These are phyloP conservation scores for Carcinoscorpius rotundicauda DNA, from an alignment of 1,140 invertebrate species.

Conservation along the genomic window DNA sequence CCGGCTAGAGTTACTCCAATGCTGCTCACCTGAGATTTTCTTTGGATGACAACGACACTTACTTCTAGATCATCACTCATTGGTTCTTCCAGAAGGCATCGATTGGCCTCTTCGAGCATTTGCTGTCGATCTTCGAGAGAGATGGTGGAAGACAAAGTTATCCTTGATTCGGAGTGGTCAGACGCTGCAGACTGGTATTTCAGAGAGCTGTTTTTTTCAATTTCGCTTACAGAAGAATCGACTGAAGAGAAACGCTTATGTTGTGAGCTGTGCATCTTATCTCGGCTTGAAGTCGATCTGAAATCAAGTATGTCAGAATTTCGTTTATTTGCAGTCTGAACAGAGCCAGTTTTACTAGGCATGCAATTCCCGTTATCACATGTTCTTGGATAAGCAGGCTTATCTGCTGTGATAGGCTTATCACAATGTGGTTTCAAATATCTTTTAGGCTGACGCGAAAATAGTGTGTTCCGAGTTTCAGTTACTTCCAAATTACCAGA, in stretches of 20 bases:
- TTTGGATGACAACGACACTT: not conserved
- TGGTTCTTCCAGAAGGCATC: constrained; percentile 42
- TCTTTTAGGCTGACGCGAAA: too few species aligned
- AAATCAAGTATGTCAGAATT: not conserved
- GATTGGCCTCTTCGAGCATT: constrained; percentile 48
- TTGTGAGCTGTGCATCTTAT: not conserved
- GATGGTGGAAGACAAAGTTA: constrained; percentile 48
- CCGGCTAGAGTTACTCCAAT: constrained; percentile 76
- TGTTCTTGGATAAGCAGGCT: too few species aligned
- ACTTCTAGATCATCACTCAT: not conserved
- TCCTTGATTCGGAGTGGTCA: constrained; percentile 47
- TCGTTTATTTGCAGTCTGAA: not conserved
- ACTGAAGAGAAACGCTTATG: not conserved
- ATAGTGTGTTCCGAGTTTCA: too few species aligned
- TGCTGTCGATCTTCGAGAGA: constrained; percentile 49
- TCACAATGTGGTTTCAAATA: too few species aligned
- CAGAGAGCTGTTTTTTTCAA: not conserved
- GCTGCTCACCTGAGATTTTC: constrained; percentile 41
- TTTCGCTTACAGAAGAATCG: not conserved
- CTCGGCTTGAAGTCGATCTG: not conserved
- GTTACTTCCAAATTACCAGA: too few species aligned
- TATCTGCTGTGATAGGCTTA: too few species aligned
- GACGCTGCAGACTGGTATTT: constrained; percentile 28
- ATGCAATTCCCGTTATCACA: not conserved
- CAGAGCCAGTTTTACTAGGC: not conserved